These are phyloP conservation scores for Chloroceryle amazona DNA, from an alignment of 2,797 vertebrate genomes.

Conservation along the genomic window DNA sequence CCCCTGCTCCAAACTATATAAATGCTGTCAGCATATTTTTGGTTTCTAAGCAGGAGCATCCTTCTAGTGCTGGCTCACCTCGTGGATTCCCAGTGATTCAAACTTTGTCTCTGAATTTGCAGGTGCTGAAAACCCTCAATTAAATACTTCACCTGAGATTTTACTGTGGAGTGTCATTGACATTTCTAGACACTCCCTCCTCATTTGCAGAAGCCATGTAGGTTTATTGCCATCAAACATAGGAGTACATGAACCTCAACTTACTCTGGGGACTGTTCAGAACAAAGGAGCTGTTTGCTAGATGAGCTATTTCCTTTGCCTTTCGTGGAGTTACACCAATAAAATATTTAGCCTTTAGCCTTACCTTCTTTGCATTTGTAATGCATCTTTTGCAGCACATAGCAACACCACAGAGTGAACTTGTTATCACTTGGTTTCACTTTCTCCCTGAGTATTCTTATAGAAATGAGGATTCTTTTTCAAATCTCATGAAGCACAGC, in stretches of 20 bases:
- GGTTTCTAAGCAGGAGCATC: not conserved
- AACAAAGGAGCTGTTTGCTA: not conserved
- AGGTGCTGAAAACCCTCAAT: constrained; percentile 43
- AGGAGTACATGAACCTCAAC: not conserved
- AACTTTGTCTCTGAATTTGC: constrained; percentile 32
- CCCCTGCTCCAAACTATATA: not conserved
- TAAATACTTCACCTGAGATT: constrained; percentile 46
- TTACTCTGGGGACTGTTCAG: not conserved
- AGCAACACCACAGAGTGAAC: not conserved
- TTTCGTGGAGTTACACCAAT: not conserved
- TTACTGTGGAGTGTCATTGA: constrained; percentile 43
- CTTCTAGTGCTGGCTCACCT: not conserved
- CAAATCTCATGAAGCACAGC: not conserved
- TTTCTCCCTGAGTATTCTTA: not conserved
- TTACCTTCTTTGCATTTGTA: not conserved
- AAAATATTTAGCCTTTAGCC: not conserved
- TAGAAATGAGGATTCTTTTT: not conserved
- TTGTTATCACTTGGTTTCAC: not conserved
- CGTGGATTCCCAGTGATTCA: constrained; percentile 4
- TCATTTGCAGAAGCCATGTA: constrained; percentile 21
- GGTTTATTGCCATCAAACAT: constrained; percentile 35
- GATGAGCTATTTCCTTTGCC: not conserved
- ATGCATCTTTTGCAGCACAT: not conserved
- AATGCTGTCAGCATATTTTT: not conserved
- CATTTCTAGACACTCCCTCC: constrained; percentile 48